These are phyloP conservation scores for Theretra japonica DNA, from an alignment of 2,888 invertebrate species.

Conservation along the genomic window DNA sequence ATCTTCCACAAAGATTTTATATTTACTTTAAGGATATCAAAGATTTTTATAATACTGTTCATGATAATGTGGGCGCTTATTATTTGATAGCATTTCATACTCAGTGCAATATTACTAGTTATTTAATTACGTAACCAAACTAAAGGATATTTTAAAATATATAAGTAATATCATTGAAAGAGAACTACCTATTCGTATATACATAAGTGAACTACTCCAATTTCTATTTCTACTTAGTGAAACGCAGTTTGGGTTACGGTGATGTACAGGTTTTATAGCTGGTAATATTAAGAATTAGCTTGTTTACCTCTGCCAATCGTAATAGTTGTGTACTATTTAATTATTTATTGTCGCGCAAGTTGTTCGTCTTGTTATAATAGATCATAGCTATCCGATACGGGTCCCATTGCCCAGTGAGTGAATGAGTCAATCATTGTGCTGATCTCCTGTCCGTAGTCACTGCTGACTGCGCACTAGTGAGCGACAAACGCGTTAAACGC, in stretches of 20 bases:
- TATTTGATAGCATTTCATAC: constrained; percentile 85
- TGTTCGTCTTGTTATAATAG: constrained; percentile 81
- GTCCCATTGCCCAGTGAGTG: constrained; percentile 49
- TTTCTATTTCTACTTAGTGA: constrained; percentile 75
- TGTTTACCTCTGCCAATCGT: constrained; percentile 85
- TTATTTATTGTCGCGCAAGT: constrained; percentile 84
- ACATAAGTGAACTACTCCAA: constrained; percentile 78
- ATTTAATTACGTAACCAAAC: constrained; percentile 86
- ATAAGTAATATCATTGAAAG: constrained; percentile 80
- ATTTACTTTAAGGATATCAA: constrained; percentile 79
- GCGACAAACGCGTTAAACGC: constrained; percentile 29
- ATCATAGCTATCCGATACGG: constrained; percentile 82
- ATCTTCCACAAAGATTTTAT: constrained; percentile 83
- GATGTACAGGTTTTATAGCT: constrained; percentile 84
- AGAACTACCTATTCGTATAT: constrained; percentile 83
- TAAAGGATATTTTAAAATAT: constrained; percentile 82
- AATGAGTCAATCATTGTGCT: constrained; percentile 44
- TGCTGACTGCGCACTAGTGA: constrained; percentile 20
- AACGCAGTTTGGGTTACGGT: constrained; percentile 81
- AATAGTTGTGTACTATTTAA: constrained; percentile 82
- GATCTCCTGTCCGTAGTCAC: constrained; percentile 43
- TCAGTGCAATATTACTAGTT: constrained; percentile 86
- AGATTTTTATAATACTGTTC: constrained; percentile 76
- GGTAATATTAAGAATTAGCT: constrained; percentile 83
- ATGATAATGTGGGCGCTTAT: constrained; percentile 82